phyloP scores from a whole-genome alignment of 2,888 invertebrate species.

The Euplagia quadripunctaria region DNA sequence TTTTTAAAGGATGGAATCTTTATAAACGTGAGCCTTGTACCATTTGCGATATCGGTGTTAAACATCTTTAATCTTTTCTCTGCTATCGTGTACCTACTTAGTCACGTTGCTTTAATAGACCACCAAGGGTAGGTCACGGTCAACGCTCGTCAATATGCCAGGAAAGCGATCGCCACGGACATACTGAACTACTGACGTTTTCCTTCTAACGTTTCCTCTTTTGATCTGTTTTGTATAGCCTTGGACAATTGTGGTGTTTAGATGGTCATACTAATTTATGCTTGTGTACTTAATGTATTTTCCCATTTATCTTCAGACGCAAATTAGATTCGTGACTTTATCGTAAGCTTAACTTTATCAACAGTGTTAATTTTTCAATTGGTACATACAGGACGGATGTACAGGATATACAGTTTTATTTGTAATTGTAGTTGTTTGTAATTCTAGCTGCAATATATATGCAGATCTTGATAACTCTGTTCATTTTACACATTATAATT shows the following conservation, averaged over 20 bases:
- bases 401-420: no score
- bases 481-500: background rate
- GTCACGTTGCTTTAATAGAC: slow-evolving; percentile 14
- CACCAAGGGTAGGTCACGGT: slow-evolving; percentile 47
- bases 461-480: background rate
- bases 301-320: background rate
- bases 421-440: no score
- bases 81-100: background rate
- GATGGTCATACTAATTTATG: slow-evolving; percentile 1
- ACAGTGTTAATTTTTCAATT: no score
- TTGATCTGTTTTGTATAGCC: slow-evolving; percentile 20
- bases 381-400: no score
- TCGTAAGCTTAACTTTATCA: no score
- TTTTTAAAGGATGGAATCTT: no score
- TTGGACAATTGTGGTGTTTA: slow-evolving; percentile 7
- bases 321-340: background rate
- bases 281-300: background rate
- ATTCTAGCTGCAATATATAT: background rate
- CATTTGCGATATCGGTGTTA: background rate
- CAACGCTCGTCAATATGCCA: slow-evolving; percentile 43
- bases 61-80: background rate
- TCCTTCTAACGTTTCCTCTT: slow-evolving; percentile 38
- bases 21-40: background rate
- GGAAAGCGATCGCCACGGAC: slow-evolving; percentile 18
- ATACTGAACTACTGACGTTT: slow-evolving; percentile 22